Evolutionary conservation across 2,113 vertebrate genomes (phyloP).

Genomic region (Festucalex cinctus): DNA sequence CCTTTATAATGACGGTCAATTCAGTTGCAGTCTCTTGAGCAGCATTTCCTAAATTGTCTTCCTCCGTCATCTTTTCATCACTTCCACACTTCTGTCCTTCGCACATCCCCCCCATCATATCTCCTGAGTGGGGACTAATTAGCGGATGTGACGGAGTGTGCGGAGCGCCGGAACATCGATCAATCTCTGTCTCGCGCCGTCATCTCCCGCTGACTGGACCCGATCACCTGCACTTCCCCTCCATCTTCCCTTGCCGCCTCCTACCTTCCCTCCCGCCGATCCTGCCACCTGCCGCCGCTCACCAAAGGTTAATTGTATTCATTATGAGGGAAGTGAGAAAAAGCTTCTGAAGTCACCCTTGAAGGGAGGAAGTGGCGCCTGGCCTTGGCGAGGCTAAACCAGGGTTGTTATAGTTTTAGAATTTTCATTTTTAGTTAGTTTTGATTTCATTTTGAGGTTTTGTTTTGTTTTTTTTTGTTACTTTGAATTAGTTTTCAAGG

Average conservation of each 20-base stretch:
- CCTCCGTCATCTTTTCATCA: constrained; percentile 34
- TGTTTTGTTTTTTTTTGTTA: too few species aligned
- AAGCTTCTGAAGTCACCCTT: constrained; percentile 51
- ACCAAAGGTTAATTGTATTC: constrained; percentile 73
- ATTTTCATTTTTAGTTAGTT: too few species aligned
- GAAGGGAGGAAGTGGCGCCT: constrained; percentile 7
- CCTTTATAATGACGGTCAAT: neutral
- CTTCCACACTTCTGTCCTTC: constrained; percentile 36
- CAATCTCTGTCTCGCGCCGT: constrained; percentile 63
- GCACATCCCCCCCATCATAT: constrained; percentile 41
- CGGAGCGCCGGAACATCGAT: constrained; percentile 69
- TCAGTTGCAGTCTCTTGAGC: constrained; percentile 2
- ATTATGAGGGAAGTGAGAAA: constrained; percentile 51
- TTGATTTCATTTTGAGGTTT: too few species aligned
- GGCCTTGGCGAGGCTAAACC: constrained; percentile 35
- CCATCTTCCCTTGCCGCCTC: neutral
- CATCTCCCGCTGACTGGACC: constrained; percentile 35
- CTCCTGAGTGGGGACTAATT: constrained; percentile 60
- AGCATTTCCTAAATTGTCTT: neutral
- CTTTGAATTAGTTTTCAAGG: too few species aligned
- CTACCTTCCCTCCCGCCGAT: constrained; percentile 31
- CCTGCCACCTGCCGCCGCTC: constrained; percentile 45
- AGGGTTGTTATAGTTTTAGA: too few species aligned
- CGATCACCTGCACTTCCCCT: constrained; percentile 14
- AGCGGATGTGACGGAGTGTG: constrained; percentile 58